Evolutionary conservation across 2,113 vertebrate species (phyloP).

Genomic region (Hydrolagus affinis): DNA sequence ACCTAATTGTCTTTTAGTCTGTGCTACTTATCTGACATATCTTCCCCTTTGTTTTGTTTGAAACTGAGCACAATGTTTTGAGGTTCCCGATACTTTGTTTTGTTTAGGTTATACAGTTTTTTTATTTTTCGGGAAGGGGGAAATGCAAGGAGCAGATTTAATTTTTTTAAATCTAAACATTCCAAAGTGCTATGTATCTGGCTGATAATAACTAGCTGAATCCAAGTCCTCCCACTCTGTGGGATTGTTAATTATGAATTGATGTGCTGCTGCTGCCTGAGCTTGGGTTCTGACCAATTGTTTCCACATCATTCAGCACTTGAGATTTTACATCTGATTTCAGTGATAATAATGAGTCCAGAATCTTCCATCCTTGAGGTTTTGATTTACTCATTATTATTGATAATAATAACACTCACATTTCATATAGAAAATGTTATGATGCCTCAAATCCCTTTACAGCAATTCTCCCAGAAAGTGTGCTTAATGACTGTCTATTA

Average conservation of each 20-base stretch:
- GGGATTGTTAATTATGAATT: conserved; percentile 2
- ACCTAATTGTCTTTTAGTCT: too few species aligned
- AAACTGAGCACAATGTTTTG: background rate
- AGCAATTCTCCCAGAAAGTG: too few species aligned
- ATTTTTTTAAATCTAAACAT: background rate
- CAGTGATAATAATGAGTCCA: too few species aligned
- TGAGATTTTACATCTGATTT: background rate
- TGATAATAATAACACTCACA: too few species aligned
- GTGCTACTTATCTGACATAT: too few species aligned
- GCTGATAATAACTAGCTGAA: background rate
- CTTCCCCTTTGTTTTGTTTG: background rate
- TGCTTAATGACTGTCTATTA: too few species aligned
- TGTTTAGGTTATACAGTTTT: too few species aligned
- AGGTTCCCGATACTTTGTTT: background rate
- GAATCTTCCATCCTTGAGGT: too few species aligned
- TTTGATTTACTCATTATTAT: too few species aligned
- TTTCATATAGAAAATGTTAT: too few species aligned
- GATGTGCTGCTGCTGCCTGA: background rate
- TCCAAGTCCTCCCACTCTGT: background rate
- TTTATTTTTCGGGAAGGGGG: background rate
- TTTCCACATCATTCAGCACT: background rate
- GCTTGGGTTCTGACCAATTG: background rate
- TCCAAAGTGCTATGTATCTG: background rate
- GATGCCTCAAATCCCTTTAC: too few species aligned
- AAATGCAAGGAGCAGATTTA: background rate